Base-by-base conservation (phyloP, 2,888 invertebrate genomes). In the Kryphioiulus occultus region DNA sequence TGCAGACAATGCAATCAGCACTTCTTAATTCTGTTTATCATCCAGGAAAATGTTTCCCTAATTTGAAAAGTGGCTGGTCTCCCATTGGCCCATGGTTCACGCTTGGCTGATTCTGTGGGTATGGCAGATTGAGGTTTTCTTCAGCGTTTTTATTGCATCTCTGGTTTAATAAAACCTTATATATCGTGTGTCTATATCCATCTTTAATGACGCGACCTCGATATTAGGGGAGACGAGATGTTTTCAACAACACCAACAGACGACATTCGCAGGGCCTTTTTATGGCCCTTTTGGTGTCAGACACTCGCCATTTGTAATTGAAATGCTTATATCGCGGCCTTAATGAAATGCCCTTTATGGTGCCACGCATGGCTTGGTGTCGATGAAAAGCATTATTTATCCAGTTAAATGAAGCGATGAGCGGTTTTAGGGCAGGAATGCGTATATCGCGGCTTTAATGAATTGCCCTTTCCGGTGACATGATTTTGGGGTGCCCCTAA, bases 121-220 rank as follows among this genome's bases (percentile, higher is more conserved):
- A 9, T 3, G 68, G 4, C 68, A 68, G 26, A 68, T 26, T 68
- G n/a, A 59, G 53, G n/a, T 59, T 59, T 59, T 19, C 53, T n/a
- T 68, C 68, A 10, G 26, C 26, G 68, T 26, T 68, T 68, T 68
- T 68, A 68, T 68, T 68, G 26, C 68, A 26, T 7, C 68, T 68
- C 68, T 68, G 68, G 22, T 68, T 68, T 68, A 68, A 68, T 68
- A 68, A 68, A 68, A 68, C 68, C 68, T 68, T 26, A 53, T 17
- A 53, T 17, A 53, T 53, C 53, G 53, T 53, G 53, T 17, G 53
- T 53, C 53, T 53, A 68, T 68, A 68, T 68, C 68, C 68, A 68
- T 68, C 68, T 68, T 68, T 68, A 68, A 68, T 68, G 68, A 68
- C 68, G 19, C 68, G 26, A 68, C 68, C 68, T 68, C 68, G 68